These are phyloP conservation scores for Drosophila takahashii DNA, from an alignment of 1,140 invertebrate species.

Conservation along the genomic window DNA sequence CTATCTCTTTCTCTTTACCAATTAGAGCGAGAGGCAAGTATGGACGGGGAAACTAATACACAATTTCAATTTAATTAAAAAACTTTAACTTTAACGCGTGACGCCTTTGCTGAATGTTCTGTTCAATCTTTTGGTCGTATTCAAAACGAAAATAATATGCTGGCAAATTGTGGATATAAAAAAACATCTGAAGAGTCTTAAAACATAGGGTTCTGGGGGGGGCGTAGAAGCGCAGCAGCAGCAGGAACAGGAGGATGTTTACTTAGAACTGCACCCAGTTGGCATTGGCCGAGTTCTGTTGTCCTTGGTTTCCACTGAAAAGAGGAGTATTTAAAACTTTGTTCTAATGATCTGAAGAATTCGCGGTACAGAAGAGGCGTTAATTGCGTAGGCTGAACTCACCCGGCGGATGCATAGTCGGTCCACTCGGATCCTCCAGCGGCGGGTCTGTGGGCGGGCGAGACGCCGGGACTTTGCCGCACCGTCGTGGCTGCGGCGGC, in stretches of 20 bases:
- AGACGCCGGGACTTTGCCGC: conserved; percentile 87
- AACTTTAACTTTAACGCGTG: conserved; percentile 67
- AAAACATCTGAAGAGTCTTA: conserved; percentile 27
- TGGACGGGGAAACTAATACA: conserved; percentile 47
- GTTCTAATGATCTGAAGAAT: too few relatives aligned
- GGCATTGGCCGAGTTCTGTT: conserved; percentile 86
- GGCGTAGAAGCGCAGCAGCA: conserved; percentile 34
- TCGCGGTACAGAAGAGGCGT: too few relatives aligned
- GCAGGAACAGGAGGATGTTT: conserved; percentile 38
- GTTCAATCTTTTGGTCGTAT: conserved; percentile 29
- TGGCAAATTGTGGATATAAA: conserved; percentile 12
- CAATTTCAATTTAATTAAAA: conserved; percentile 57
- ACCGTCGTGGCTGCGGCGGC: conserved; percentile 88
- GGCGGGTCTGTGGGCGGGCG: conserved; percentile 89
- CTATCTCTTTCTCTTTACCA: background rate
- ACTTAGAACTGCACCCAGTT: conserved; percentile 91
- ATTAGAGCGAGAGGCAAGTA: conserved; percentile 11
- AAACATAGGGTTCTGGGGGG: conserved; percentile 21
- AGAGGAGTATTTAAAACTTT: background rate
- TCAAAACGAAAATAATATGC: conserved; percentile 15
- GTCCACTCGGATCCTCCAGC: conserved; percentile 89
- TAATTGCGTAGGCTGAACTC: conserved; percentile 8
- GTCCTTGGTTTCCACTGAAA: conserved; percentile 84
- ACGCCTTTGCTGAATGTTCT: conserved; percentile 41
- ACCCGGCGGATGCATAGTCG: conserved; percentile 91